Evolutionary conservation across 2,888 invertebrate genomes (phyloP).

Genomic region (Barypeithes pellucidus): DNA sequence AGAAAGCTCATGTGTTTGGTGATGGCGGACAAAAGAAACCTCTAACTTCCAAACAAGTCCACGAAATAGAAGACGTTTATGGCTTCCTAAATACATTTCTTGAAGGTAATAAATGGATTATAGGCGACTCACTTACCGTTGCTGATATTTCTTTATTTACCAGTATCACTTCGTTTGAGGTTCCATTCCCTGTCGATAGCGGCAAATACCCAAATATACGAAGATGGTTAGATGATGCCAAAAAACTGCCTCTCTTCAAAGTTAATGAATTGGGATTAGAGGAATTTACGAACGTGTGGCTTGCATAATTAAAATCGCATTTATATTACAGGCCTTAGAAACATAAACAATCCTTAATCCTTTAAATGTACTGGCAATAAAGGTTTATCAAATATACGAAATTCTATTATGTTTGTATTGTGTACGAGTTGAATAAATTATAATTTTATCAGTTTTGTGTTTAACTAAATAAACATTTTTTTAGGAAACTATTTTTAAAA

Average conservation of each 20-base stretch:
- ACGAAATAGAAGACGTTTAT: constrained; percentile 70
- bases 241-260: constrained; percentile 62
- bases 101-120: constrained; percentile 34
- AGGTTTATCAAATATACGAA: too few relatives aligned
- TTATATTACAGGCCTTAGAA: too few relatives aligned
- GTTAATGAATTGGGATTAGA: constrained; percentile 27
- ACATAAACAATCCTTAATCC: too few relatives aligned
- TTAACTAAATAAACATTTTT: too few relatives aligned
- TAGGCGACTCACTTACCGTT: constrained; percentile 36
- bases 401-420: too few relatives aligned
- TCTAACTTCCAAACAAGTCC: constrained; percentile 56
- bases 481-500: too few relatives aligned
- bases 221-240: constrained; percentile 66
- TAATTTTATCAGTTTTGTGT: too few relatives aligned
- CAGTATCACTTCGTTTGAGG: constrained; percentile 30
- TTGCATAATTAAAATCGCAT: too few relatives aligned
- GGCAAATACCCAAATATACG: constrained; percentile 54
- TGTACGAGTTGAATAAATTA: too few relatives aligned
- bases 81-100: constrained; percentile 71
- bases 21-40: constrained; percentile 43
- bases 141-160: constrained; percentile 45
- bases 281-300: constrained; percentile 13
- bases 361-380: too few relatives aligned
- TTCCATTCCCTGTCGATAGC: constrained; percentile 49
- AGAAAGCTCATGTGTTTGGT: constrained; percentile 42